phyloP scores from a whole-genome alignment of 2,797 vertebrate species.

The Eupleurogrammus muticus region DNA sequence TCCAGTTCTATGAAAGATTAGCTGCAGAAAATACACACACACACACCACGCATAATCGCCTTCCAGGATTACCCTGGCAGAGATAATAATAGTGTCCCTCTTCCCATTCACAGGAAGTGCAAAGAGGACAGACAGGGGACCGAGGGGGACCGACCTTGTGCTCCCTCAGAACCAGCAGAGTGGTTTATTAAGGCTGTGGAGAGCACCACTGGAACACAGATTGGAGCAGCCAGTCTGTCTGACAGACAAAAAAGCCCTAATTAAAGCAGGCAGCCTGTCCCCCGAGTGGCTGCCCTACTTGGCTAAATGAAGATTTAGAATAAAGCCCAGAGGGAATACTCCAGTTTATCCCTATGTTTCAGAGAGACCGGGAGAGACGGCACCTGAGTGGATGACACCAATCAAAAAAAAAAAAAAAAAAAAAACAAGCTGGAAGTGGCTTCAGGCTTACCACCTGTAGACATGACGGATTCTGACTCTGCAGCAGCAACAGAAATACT shows the following conservation, averaged over 20 bases:
- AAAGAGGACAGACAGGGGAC: background rate
- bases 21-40: too few species aligned
- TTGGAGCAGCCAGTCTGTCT: conserved; percentile 40
- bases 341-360: conserved; percentile 60
- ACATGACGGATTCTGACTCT: background rate
- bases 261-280: conserved; percentile 70
- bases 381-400: conserved; percentile 32
- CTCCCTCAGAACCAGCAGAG: conserved; percentile 7
- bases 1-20: too few species aligned
- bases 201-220: conserved; percentile 36
- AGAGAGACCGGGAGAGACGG: conserved; percentile 16
- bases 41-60: too few species aligned
- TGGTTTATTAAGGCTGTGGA: conserved; percentile 64
- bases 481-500: background rate
- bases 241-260: conserved; percentile 72
- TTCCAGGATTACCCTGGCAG: too few species aligned
- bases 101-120: background rate
- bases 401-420: too few species aligned
- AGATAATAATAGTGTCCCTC: background rate
- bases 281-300: conserved; percentile 78
- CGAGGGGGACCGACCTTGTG: conserved; percentile 15
- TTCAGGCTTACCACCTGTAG: background rate
- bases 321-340: conserved; percentile 70
- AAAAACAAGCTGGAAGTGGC: background rate
- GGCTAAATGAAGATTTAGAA: conserved; percentile 79